A percentile compares a stretch with the other conserved stretches of the same genome.
phyloP scores from a whole-genome alignment of 1,140 invertebrate species.

The Magallana ariakensis region DNA sequence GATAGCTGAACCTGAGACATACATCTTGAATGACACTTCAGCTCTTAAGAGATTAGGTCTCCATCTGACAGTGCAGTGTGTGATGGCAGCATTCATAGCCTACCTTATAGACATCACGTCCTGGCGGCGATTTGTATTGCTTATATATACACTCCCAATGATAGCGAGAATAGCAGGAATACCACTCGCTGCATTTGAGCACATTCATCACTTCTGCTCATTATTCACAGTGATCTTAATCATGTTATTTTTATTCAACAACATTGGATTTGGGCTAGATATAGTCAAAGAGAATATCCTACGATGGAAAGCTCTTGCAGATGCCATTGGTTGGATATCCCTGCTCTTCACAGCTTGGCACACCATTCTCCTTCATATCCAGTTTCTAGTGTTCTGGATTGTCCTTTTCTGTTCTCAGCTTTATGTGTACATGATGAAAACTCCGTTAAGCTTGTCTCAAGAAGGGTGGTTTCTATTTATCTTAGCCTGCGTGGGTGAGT shows the following conservation, averaged over 20 bases:
- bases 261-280: constrained; percentile 76
- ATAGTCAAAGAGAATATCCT: constrained; percentile 71
- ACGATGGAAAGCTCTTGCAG: constrained; percentile 55
- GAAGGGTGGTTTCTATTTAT: constrained; percentile 78
- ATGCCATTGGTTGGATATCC: constrained; percentile 73
- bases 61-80: constrained; percentile 76
- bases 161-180: constrained; percentile 78
- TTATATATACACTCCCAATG: constrained; percentile 80
- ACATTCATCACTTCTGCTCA: constrained; percentile 79
- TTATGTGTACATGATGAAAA: constrained; percentile 60
- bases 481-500: constrained; percentile 77
- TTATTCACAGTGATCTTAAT: constrained; percentile 75
- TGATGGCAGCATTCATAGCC: constrained; percentile 76
- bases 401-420: constrained; percentile 76
- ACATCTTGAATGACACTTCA: background rate
- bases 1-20: background rate
- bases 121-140: constrained; percentile 68
- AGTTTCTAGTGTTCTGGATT: constrained; percentile 80
- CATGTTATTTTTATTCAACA: constrained; percentile 78
- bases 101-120: constrained; percentile 79
- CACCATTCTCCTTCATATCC: constrained; percentile 77
- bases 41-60: constrained; percentile 70
- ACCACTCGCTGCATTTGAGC: constrained; percentile 77
- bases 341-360: constrained; percentile 73
- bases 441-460: constrained; percentile 48